Conservation (phyloP, 2,113 vertebrate genomes). For the Pipa parva region DNA sequence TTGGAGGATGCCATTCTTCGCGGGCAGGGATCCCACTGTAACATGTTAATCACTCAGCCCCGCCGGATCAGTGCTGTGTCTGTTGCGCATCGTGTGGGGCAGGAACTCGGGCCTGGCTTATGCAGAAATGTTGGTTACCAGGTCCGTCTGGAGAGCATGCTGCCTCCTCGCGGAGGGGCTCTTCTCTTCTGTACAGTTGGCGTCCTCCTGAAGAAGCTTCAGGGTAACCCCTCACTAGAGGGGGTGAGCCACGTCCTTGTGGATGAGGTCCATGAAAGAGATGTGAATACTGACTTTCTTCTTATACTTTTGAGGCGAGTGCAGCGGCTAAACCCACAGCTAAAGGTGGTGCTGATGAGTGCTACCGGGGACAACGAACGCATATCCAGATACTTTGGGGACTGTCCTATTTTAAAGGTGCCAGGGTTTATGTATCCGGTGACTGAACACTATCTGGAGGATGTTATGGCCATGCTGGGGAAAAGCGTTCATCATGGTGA, state of each 20-base stretch:
- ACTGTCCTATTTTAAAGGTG: constrained; percentile 80
- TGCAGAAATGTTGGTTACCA: constrained; percentile 84
- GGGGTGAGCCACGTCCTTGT: constrained; percentile 92
- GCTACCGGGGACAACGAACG: constrained; percentile 87
- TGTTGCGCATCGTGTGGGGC: constrained; percentile 83
- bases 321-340: constrained; percentile 70
- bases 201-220: constrained; percentile 86
- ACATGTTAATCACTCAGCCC: constrained; percentile 89
- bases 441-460: constrained; percentile 82
- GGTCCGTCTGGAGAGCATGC: constrained; percentile 87
- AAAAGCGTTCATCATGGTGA: constrained; percentile 21
- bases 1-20: constrained; percentile 75
- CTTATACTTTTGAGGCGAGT: constrained; percentile 81
- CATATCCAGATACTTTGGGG: constrained; percentile 82
- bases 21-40: constrained; percentile 77
- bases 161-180: constrained; percentile 76
- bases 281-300: constrained; percentile 93
- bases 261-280: constrained; percentile 93
- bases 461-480: constrained; percentile 80
- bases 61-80: constrained; percentile 93
- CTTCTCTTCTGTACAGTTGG: constrained; percentile 95
- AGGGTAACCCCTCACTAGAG: constrained; percentile 77
- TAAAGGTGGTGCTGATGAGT: constrained; percentile 89
- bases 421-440: constrained; percentile 95
- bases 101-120: constrained; percentile 84